Evolutionary conservation across 2,113 vertebrate species (phyloP).

Genomic region (Ellobius talpinus): DNA sequence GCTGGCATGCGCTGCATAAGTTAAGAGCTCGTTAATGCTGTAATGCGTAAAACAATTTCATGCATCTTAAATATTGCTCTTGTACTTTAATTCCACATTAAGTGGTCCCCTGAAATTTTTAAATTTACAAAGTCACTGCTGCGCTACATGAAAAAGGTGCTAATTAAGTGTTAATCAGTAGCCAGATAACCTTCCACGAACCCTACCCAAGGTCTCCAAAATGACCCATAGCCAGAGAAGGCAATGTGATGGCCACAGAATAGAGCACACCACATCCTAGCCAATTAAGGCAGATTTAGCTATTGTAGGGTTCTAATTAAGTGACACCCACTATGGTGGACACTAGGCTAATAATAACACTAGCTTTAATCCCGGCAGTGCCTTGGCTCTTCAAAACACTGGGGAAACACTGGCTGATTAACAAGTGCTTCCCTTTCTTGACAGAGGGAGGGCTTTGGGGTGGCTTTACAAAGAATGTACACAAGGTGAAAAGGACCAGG

Average conservation of each 20-base stretch:
- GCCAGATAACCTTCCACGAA: slow-evolving; percentile 80
- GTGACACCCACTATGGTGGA: slow-evolving; percentile 70
- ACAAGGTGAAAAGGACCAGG: neutral
- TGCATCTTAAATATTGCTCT: slow-evolving; percentile 82
- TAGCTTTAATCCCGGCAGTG: slow-evolving; percentile 71
- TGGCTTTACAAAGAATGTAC: slow-evolving; percentile 12
- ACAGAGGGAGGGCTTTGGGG: slow-evolving; percentile 20
- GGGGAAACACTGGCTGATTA: slow-evolving; percentile 63
- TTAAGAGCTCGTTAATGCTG: slow-evolving; percentile 83
- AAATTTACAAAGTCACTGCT: slow-evolving; percentile 84
- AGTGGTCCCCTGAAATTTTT: slow-evolving; percentile 84
- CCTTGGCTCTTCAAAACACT: slow-evolving; percentile 69
- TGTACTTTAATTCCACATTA: slow-evolving; percentile 82
- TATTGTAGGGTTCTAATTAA: slow-evolving; percentile 82
- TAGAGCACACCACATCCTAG: slow-evolving; percentile 74
- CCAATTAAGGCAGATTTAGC: slow-evolving; percentile 80
- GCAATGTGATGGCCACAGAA: slow-evolving; percentile 81
- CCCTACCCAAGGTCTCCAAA: slow-evolving; percentile 78
- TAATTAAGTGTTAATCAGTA: slow-evolving; percentile 88
- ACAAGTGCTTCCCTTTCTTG: slow-evolving; percentile 34
- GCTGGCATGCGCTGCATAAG: slow-evolving; percentile 80
- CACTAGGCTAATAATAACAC: slow-evolving; percentile 74
- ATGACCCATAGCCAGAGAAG: slow-evolving; percentile 83
- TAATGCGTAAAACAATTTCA: slow-evolving; percentile 84
- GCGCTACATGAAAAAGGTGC: slow-evolving; percentile 83